Evolutionary conservation across 2,888 invertebrate genomes (phyloP).

Genomic region (Cactoblastis cactorum): DNA sequence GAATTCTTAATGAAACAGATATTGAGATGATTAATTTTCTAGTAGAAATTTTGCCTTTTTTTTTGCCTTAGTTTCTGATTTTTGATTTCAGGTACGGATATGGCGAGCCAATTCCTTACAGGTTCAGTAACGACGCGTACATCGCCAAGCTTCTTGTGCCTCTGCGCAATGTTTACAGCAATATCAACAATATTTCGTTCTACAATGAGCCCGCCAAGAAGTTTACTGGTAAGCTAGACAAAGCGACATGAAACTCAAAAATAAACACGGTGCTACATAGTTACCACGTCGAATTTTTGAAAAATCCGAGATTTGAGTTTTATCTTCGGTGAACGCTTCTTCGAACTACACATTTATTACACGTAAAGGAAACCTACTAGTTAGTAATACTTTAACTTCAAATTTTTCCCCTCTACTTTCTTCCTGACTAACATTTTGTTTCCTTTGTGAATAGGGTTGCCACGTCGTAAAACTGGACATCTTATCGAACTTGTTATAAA

Average conservation of each 20-base stretch:
- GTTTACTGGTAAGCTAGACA: slow-evolving; percentile 80
- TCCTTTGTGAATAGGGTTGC: slow-evolving; percentile 36
- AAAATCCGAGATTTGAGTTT: no score
- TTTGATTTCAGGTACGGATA: slow-evolving; percentile 69
- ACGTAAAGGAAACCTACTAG: no score
- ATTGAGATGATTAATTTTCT: not conserved
- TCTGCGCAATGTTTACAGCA: slow-evolving; percentile 80
- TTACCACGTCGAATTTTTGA: no score
- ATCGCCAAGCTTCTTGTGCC: slow-evolving; percentile 84
- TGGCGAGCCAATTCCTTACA: slow-evolving; percentile 77
- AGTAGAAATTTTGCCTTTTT: no score
- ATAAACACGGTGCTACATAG: no score
- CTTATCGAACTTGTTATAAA: not conserved
- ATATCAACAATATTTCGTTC: slow-evolving; percentile 81
- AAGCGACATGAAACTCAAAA: not conserved
- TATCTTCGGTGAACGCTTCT: no score
- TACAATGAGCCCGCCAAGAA: slow-evolving; percentile 84
- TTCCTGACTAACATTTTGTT: slow-evolving; percentile 58
- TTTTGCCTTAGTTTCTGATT: no score
- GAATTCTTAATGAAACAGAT: no score
- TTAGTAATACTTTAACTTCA: slow-evolving; percentile 1
- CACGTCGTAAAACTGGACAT: not conserved
- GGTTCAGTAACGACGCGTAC: slow-evolving; percentile 85
- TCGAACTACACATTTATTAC: no score
- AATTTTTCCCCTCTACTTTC: slow-evolving; percentile 25